A percentile compares a stretch with the other conserved stretches of the same genome.
Conservation (phyloP, 1,140 invertebrate genomes). For the Trichonephila clavata region DNA sequence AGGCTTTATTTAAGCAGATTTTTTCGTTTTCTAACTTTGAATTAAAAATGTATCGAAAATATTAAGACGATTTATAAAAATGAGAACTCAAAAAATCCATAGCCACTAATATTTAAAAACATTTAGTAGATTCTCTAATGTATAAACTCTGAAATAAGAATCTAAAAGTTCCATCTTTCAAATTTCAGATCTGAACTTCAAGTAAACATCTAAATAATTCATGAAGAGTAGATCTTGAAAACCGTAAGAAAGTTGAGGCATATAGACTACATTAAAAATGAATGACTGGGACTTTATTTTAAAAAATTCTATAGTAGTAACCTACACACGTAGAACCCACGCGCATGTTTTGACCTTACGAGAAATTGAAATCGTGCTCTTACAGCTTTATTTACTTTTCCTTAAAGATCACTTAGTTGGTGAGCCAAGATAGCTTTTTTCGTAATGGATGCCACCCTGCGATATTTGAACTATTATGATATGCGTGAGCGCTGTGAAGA, state of each 20-base stretch:
- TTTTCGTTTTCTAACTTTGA: no score
- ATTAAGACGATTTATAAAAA: no score
- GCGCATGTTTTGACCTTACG: neutral
- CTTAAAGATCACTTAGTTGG: neutral
- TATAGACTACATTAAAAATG: conserved; percentile 7
- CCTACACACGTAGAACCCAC: neutral
- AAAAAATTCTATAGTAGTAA: neutral
- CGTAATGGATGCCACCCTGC: neutral
- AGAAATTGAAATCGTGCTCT: conserved; percentile 14
- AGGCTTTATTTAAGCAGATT: no score
- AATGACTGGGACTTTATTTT: neutral
- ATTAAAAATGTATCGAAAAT: no score
- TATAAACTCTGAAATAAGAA: no score
- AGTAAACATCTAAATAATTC: neutral
- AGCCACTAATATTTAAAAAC: no score
- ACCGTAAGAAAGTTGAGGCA: neutral
- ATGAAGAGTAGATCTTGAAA: neutral
- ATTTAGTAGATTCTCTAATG: no score
- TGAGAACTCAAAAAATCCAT: no score
- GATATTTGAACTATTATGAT: no score
- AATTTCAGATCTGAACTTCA: neutral
- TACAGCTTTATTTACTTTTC: neutral
- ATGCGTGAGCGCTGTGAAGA: no score
- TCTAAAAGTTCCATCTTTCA: no score
- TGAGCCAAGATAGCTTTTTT: neutral